Base-by-base conservation (phyloP, 2,113 vertebrate genomes). In the Vanacampus margaritifer region DNA sequence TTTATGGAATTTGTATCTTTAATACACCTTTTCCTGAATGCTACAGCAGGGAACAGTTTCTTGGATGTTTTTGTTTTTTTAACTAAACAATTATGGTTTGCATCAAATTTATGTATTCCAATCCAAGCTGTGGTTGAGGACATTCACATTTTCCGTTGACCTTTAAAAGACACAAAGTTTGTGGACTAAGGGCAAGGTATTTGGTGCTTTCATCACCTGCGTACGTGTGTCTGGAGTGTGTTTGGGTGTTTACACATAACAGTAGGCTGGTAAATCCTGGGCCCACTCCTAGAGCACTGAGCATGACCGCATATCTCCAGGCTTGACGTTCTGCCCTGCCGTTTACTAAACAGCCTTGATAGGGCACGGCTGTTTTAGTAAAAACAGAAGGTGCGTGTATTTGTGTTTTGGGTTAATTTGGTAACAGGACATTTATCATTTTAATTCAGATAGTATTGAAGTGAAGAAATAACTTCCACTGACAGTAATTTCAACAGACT, bases 271-370 rank as follows among this genome's bases (percentile, higher is more conserved):
- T 78, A 81, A 79, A 79, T 71, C 72, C 67, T 83, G 70, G 37
- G 64, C 72, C 79, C 70, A 80, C 77, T 73, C 53, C 72, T 68
- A 45, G 36, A 71, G 70, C 75, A 83, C 39, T 71, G 84, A 78
- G 83, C 85, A 86, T 87, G 85, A 84, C 76, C 72, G 79, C 84
- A 68, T 84, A 78, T 89, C 87, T 89, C 75, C 88, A 87, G 87
- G 85, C 85, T 83, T 78, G 78, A 84, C 76, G 80, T 85, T 84
- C 84, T 69, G 61, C 61, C 37, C 72, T 79, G 64, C 67, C 87
- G 90, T 92, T 92, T 91, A 92, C 87, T 89, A 92, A 92, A 92
- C 91, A 92, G 64, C 80, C 62, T 83, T 62, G 81, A 89, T 84
- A 88, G 86, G 84, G 74, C 86, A 75, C 17, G 79, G 84, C 83